Conservation (phyloP, 1,140 invertebrate genomes). For the Steinernema feltiae region DNA sequence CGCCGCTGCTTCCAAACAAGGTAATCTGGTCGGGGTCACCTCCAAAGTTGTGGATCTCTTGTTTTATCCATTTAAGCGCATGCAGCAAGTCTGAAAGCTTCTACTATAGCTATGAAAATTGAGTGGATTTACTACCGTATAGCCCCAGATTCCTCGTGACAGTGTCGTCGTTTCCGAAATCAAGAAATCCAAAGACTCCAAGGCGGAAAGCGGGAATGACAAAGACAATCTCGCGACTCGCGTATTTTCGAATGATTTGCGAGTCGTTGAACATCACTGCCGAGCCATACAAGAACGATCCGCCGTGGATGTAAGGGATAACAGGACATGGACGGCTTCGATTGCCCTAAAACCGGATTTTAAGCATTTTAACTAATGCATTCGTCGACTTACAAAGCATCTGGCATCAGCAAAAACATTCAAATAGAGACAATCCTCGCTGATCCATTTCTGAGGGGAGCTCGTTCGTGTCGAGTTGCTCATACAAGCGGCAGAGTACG, state of each 20-base stretch:
- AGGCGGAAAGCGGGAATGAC: constrained; percentile 59
- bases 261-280: constrained; percentile 45
- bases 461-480: constrained; percentile 39
- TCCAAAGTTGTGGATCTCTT: constrained; percentile 83
- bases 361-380: constrained; percentile 9
- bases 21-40: constrained; percentile 90
- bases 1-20: constrained; percentile 79
- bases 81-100: constrained; percentile 63
- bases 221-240: constrained; percentile 53
- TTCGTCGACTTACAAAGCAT: constrained; percentile 25
- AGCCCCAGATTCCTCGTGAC: constrained; percentile 45
- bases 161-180: constrained; percentile 49
- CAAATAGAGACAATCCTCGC: constrained; percentile 45
- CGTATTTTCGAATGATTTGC: constrained; percentile 45
- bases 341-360: background rate
- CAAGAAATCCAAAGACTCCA: constrained; percentile 44
- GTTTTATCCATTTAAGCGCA: constrained; percentile 68
- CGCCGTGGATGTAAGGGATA: constrained; percentile 51
- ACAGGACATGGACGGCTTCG: constrained; percentile 37
- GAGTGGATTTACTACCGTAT: constrained; percentile 35
- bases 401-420: constrained; percentile 37
- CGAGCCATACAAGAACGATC: constrained; percentile 45
- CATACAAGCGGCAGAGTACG: constrained; percentile 64
- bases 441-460: constrained; percentile 42
- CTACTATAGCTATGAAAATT: constrained; percentile 17